Evolutionary conservation across 2,113 vertebrate species (phyloP).

Genomic region (Cyphomyrus discorhynchus): DNA sequence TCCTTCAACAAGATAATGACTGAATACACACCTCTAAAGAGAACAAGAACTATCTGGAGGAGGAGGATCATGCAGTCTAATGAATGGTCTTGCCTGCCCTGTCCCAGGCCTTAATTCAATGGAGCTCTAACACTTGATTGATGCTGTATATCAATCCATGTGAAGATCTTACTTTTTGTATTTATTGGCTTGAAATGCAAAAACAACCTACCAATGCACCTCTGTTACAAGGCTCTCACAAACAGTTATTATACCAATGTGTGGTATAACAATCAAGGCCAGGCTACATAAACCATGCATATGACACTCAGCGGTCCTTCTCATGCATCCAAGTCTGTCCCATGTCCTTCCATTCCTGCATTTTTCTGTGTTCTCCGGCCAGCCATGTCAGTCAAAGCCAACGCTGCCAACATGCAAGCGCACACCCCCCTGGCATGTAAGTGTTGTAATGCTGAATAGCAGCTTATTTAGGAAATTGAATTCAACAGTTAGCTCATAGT

Average conservation of each 20-base stretch:
- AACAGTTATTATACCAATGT: not conserved
- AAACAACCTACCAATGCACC: not conserved
- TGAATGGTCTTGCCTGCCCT: not conserved
- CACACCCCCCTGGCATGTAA: not conserved
- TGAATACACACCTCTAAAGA: not conserved
- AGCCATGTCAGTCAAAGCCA: not conserved
- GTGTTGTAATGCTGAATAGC: not conserved
- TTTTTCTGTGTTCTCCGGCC: not conserved
- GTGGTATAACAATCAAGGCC: not conserved
- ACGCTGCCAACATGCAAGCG: not conserved
- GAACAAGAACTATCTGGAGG: not conserved
- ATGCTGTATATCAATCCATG: not conserved
- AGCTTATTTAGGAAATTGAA: not conserved
- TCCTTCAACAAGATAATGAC: not conserved
- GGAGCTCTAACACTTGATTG: not conserved
- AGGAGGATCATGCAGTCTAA: not conserved
- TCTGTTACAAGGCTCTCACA: not conserved
- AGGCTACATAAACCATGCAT: not conserved
- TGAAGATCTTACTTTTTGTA: not conserved
- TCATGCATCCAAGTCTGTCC: not conserved
- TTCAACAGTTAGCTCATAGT: not conserved
- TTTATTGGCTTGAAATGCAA: not conserved
- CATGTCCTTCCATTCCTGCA: not conserved
- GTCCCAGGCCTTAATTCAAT: not conserved
- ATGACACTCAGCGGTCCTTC: not conserved